Evolutionary conservation across 2,888 invertebrate genomes (phyloP).

Genomic region (Platycheirus rosarum): DNA sequence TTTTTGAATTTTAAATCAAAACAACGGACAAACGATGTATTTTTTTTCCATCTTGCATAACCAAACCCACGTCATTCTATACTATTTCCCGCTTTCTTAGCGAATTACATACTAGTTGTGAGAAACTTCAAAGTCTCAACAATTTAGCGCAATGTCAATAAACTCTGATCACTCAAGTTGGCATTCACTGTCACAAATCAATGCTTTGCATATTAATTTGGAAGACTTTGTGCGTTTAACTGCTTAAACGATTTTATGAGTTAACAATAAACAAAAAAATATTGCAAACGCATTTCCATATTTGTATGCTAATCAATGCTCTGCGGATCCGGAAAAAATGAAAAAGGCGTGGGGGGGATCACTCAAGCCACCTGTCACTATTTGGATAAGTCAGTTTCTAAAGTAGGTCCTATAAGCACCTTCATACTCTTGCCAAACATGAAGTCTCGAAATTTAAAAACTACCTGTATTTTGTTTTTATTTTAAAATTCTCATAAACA

Average conservation of each 20-base stretch:
- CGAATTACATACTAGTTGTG: neutral
- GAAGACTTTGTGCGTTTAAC: conserved; percentile 14
- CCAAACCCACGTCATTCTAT: neutral
- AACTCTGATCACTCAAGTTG: conserved; percentile 40
- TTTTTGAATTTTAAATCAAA: conserved; percentile 1
- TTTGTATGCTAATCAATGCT: conserved; percentile 50
- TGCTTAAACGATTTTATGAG: conserved; percentile 2
- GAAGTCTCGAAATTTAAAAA: neutral
- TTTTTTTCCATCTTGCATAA: conserved; percentile 36
- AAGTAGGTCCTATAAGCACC: neutral
- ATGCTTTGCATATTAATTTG: conserved; percentile 64
- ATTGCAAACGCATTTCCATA: conserved; percentile 53
- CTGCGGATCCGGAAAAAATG: neutral
- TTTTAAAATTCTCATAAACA: neutral
- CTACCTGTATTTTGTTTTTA: conserved; percentile 3
- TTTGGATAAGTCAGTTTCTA: conserved; percentile 22
- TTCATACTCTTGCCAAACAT: conserved; percentile 7
- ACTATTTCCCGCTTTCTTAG: neutral
- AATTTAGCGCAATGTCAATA: conserved; percentile 61
- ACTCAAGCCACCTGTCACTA: conserved; percentile 46
- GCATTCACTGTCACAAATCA: conserved; percentile 45
- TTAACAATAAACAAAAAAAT: conserved; percentile 47
- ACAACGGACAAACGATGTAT: neutral
- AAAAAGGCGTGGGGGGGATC: conserved; percentile 34
- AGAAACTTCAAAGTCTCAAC: conserved; percentile 32